Conservation (phyloP, 2,888 invertebrate genomes). For the Oasisia sp. region DNA sequence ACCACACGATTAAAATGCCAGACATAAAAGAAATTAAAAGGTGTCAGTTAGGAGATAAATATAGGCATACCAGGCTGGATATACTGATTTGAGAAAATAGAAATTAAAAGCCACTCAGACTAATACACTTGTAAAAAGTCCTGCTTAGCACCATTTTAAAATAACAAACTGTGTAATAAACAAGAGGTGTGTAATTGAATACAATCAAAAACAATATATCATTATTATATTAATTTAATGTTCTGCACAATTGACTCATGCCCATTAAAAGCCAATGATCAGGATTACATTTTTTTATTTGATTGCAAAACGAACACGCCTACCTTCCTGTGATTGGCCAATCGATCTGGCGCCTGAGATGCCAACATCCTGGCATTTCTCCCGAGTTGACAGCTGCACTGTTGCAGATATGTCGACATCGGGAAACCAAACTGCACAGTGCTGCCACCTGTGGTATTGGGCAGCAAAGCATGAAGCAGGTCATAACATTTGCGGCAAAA, state of each 20-base stretch:
- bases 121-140: no score
- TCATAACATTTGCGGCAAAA: neutral
- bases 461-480: neutral
- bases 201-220: neutral
- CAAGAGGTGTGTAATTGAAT: neutral
- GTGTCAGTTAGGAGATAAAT: no score
- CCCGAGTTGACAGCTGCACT: slow-evolving; percentile 69
- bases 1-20: no score
- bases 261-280: neutral
- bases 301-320: neutral
- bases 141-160: no score
- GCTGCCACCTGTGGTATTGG: neutral
- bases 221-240: neutral
- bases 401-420: slow-evolving; percentile 46
- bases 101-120: no score
- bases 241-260: neutral
- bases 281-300: neutral
- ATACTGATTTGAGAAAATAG: no score
- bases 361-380: slow-evolving; percentile 87
- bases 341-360: slow-evolving; percentile 83
- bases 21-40: no score
- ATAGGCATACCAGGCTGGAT: no score
- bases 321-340: slow-evolving; percentile 52
- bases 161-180: no score
- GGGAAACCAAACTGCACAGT: slow-evolving; percentile 50